These are phyloP conservation scores for Melipona bicolor DNA, from an alignment of 2,888 invertebrate genomes.

Conservation along the genomic window DNA sequence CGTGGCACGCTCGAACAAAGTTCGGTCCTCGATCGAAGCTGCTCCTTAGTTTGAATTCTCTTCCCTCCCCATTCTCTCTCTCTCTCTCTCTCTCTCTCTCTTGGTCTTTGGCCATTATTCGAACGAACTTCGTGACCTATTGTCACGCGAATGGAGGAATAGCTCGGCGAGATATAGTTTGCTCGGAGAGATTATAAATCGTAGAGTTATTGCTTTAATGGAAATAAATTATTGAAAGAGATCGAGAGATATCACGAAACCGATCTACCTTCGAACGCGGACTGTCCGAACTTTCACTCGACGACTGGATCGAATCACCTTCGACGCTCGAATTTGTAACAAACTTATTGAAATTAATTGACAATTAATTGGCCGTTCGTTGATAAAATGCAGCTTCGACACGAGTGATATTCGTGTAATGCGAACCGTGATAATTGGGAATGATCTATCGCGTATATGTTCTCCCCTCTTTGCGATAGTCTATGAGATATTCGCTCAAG, in stretches of 20 bases:
- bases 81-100: neutral
- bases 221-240: slow-evolving; percentile 36
- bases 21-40: neutral
- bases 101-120: neutral
- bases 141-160: slow-evolving; percentile 27
- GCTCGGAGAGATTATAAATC: slow-evolving; percentile 41
- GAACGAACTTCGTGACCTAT: slow-evolving; percentile 29
- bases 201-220: slow-evolving; percentile 39
- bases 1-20: neutral
- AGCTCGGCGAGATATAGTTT: slow-evolving; percentile 8
- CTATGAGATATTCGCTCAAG: slow-evolving; percentile 6
- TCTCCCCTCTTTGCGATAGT: neutral
- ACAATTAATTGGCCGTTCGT: slow-evolving; percentile 20
- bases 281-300: slow-evolving; percentile 15
- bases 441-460: slow-evolving; percentile 13
- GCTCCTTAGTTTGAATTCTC: neutral
- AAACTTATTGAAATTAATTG: slow-evolving; percentile 35
- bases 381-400: neutral
- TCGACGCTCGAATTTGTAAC: slow-evolving; percentile 13
- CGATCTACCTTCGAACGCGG: slow-evolving; percentile 9
- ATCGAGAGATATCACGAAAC: slow-evolving; percentile 16
- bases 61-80: neutral
- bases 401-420: neutral
- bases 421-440: slow-evolving; percentile 7
- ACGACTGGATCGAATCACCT: slow-evolving; percentile 6